Evolutionary conservation across 2,797 vertebrate species (phyloP), one percentile per base, ranked within the genome.

Genomic region (Fistularia commersonii): DNA sequence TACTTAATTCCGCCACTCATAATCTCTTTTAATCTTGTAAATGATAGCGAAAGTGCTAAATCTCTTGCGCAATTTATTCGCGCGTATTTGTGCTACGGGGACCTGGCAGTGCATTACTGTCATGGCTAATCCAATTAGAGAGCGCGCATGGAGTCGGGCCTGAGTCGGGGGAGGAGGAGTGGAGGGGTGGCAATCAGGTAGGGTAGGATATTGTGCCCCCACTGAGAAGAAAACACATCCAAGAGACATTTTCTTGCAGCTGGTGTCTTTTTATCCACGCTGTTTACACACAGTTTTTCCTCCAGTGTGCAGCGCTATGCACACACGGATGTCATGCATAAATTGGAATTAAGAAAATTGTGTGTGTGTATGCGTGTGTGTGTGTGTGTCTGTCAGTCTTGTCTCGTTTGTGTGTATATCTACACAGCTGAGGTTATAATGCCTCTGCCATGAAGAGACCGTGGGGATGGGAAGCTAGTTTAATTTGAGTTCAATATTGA

Each of bases 71-170:
- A 90, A 92, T 93, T 93, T 90, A 94, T 95, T 93, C 94, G 91
- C 77, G 81, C 51, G 61, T 80, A 88, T 90, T 40, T 88, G 89
- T 89, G 86, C 85, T 77, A 84, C 88, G 74, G 48, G 70, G 74
- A 66, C 84, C 85, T 32, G 15, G 82, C 56, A 76, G 89, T 90
- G 84, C 77, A 83, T 92, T 87, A 80, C 88, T 91, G 87, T 88
- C 89, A 80, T 10, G 77, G 86, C 76, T 94, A 93, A 94, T 93
- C 92, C 92, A 95, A 94, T 95, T 93, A 94, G 88, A 79, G 65
- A 76, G 87, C 84, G 83, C 86, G 87, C 86, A 87, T 91, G 71
- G 56, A 36, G 60, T 46, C 2, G 31, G 69, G 76, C 61, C 54
- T 42, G 44, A 61, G 44, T 4, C 11, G 33, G 57, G 56, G 63